These are phyloP conservation scores for Cryptoblepharus egeriae DNA, from an alignment of 2,797 vertebrate species.

Conservation along the genomic window DNA sequence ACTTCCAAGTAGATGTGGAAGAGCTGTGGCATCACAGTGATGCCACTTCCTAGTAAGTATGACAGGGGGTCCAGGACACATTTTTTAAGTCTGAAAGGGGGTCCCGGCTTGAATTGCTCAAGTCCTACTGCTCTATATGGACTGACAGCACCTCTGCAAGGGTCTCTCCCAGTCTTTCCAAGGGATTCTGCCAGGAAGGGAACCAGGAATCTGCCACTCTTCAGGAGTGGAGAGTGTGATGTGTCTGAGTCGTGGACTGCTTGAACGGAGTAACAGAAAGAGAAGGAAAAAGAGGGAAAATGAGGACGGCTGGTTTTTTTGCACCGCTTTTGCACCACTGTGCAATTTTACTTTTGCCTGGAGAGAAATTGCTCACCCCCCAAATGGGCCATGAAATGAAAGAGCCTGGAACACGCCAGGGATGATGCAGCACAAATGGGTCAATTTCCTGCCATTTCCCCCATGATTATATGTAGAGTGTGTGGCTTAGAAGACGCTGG, in stretches of 20 bases:
- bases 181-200: too few species aligned
- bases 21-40: too few species aligned
- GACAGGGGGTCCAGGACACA: too few species aligned
- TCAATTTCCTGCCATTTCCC: conserved; percentile 75
- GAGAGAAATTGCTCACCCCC: conserved; percentile 71
- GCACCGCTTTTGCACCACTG: conserved; percentile 60
- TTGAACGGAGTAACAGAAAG: conserved; percentile 55
- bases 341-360: conserved; percentile 69
- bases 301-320: conserved; percentile 41
- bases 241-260: conserved; percentile 64
- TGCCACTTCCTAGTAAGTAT: too few species aligned
- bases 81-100: too few species aligned
- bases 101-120: too few species aligned
- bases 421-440: conserved; percentile 68
- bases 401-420: conserved; percentile 63
- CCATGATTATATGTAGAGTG: conserved; percentile 67
- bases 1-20: too few species aligned
- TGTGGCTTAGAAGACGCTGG: conserved; percentile 43
- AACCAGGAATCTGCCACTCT: background rate
- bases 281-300: conserved; percentile 57
- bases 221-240: background rate
- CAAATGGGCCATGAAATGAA: conserved; percentile 74
- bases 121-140: too few species aligned
- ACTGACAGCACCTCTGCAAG: too few species aligned
- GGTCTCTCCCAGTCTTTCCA: too few species aligned